Conservation (phyloP, 2,888 invertebrate genomes). For the Acutogordius australiensis region DNA sequence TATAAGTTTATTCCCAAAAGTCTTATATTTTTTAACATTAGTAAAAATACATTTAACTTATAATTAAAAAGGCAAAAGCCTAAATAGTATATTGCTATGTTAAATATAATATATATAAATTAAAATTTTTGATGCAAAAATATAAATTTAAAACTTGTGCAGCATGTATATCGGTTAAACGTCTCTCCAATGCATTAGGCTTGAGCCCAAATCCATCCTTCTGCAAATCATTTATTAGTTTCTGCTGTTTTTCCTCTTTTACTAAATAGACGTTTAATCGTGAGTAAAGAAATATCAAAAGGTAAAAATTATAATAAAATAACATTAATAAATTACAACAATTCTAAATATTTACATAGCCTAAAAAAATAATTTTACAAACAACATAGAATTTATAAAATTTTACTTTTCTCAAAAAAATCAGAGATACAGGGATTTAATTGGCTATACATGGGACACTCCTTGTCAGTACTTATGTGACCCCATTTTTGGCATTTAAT, state of each 20-base stretch:
- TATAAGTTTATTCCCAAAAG: too few species aligned
- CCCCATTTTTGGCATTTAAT: constrained; percentile 99
- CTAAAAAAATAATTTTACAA: too few species aligned
- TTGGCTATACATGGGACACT: constrained; percentile 56
- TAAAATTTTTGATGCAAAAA: neutral
- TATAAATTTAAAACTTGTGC: neutral
- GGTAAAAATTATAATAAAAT: neutral
- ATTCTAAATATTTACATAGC: too few species aligned
- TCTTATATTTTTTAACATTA: too few species aligned
- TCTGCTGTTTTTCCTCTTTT: constrained; percentile 4
- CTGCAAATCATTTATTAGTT: constrained; percentile 1
- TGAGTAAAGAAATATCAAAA: neutral
- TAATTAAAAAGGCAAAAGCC: too few species aligned
- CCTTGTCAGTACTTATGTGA: constrained; percentile 76
- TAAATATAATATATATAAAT: too few species aligned
- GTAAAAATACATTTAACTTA: too few species aligned
- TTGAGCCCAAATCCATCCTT: constrained; percentile 7
- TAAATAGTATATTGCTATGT: too few species aligned
- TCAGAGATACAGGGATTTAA: neutral
- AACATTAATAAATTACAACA: too few species aligned
- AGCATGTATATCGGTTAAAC: neutral
- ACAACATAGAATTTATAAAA: too few species aligned
- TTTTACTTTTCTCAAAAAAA: constrained; percentile 10
- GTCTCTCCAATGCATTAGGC: neutral
- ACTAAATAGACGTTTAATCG: too few species aligned